These are phyloP conservation scores for Rotaria macrura DNA, from an alignment of 2,888 invertebrate species.

Conservation along the genomic window DNA sequence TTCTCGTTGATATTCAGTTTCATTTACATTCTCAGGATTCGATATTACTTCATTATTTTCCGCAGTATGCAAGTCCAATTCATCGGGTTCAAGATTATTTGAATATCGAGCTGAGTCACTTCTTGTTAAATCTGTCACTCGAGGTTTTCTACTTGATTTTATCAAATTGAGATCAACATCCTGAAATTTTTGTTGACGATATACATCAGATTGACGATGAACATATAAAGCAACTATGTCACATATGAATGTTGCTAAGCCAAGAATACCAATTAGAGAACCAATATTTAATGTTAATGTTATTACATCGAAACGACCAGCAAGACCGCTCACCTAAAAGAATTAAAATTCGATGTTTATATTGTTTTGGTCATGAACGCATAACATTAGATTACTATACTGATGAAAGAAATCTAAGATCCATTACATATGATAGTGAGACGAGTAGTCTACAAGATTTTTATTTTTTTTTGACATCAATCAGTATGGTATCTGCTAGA, in stretches of 20 bases:
- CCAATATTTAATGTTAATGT: conserved; percentile 53
- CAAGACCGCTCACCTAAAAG: conserved; percentile 43
- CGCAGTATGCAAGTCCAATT: background rate
- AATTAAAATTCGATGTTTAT: no score
- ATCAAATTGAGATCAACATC: background rate
- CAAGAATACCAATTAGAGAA: conserved; percentile 38
- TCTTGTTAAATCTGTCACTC: background rate
- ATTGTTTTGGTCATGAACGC: no score
- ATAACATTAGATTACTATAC: no score
- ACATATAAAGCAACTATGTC: conserved; percentile 4
- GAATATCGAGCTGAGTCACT: background rate
- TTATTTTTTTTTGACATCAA: no score
- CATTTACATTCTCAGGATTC: background rate
- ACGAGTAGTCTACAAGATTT: no score
- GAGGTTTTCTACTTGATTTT: background rate
- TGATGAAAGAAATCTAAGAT: no score
- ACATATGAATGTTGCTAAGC: conserved; percentile 12
- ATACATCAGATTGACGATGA: background rate
- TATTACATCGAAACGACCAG: conserved; percentile 52
- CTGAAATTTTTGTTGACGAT: conserved; percentile 21
- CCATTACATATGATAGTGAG: no score
- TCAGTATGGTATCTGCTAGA: no score
- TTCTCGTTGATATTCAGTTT: background rate
- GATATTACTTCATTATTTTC: background rate
- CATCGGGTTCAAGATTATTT: background rate